These are phyloP conservation scores for Ictalurus furcatus DNA, from an alignment of 2,113 vertebrate species.

Conservation along the genomic window DNA sequence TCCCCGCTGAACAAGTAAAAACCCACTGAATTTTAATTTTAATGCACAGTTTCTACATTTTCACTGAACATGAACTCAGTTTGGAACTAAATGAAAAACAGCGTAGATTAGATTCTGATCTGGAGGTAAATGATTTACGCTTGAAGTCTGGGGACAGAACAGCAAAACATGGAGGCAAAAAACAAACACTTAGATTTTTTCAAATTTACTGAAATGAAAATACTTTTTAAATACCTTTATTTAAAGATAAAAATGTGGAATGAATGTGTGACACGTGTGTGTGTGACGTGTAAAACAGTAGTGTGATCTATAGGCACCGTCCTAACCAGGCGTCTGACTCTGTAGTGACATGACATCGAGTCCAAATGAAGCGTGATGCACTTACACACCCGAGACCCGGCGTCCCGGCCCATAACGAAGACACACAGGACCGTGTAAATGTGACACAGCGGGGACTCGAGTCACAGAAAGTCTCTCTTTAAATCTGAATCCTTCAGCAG, in stretches of 20 bases:
- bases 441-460: conserved; percentile 29
- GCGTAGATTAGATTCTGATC: background rate
- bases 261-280: conserved; percentile 21
- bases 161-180: background rate
- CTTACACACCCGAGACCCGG: conserved; percentile 12
- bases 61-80: conserved; percentile 7
- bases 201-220: conserved; percentile 36
- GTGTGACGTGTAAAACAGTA: conserved; percentile 28
- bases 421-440: conserved; percentile 41
- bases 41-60: conserved; percentile 2
- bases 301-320: conserved; percentile 46
- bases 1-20: conserved; percentile 6
- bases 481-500: conserved; percentile 36
- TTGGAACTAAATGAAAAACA: conserved; percentile 8
- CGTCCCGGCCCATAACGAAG: conserved; percentile 9
- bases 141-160: background rate
- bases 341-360: conserved; percentile 30
- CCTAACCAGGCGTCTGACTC: conserved; percentile 37
- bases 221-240: conserved; percentile 59
- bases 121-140: background rate
- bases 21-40: background rate
- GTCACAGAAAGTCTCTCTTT: conserved; percentile 27
- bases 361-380: conserved; percentile 29
- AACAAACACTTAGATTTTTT: background rate
- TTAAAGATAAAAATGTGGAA: conserved; percentile 52